Base-by-base conservation (phyloP, 2,888 invertebrate species). In the Graphium colonna region DNA sequence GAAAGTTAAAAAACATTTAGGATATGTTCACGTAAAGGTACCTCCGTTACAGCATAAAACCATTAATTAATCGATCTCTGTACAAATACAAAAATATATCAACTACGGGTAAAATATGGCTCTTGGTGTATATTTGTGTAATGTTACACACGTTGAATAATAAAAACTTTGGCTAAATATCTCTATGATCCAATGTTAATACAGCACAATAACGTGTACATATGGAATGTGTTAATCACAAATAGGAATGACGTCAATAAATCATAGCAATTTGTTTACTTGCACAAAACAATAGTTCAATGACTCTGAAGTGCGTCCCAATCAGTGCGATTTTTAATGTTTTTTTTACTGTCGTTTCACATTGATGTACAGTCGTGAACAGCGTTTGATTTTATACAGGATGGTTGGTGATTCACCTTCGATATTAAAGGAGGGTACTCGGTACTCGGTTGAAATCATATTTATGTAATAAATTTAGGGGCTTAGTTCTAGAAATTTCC, bases 51-150 rank as follows among this genome's bases (percentile, higher is more conserved):
- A 59, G 52, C 56, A 57, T 59, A 71, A 69, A 70, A 75, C 64
- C 67, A 64, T 68, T 69, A 72, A n/a, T n/a, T n/a, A n/a, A n/a
- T 49, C 31, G 71, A 73, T 77, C 67, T 80, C 79, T 83, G 75
- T 82, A 84, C 79, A 83, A 52, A 75, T 84, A 83, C 69, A 83
- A 82, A 85, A 84, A 83, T 83, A 85, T 73, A 71, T 80, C 77
- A 79, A 78, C 69, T 75, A 77, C 77, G 70, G 68, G 67, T 75
- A 77, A 75, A 79, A 79, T 79, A 82, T 81, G 73, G 75, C 74
- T 71, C 70, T 75, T 61, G 63, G 68, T 70, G 68, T 69, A 69
- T 65, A 62, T 65, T 56, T 58, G 62, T 61, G 57, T 55, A 59
- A 52, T 31, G 70, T 68, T 65, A 65, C 67, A 69, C 64, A 64